Conservation (phyloP, 1,140 invertebrate genomes). For the Calliphora vicina region DNA sequence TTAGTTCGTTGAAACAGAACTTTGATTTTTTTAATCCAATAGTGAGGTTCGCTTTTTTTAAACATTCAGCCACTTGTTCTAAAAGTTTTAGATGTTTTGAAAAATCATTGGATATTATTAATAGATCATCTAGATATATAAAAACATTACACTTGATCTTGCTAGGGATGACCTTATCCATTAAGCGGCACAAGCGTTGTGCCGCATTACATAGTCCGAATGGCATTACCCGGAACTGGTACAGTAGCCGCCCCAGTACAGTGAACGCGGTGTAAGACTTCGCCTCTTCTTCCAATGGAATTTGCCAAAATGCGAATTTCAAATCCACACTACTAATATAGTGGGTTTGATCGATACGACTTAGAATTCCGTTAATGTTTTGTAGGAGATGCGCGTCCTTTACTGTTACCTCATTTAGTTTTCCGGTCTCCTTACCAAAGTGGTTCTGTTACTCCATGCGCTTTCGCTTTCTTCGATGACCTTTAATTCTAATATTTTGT, state of each 20-base stretch:
- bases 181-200: slow-evolving; percentile 39
- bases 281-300: background rate
- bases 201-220: background rate
- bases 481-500: no score
- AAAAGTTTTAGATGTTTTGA: background rate
- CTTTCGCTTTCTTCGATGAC: no score
- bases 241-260: background rate
- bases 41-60: slow-evolving; percentile 6
- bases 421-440: no score
- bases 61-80: background rate
- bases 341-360: background rate
- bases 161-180: background rate
- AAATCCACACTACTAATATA: background rate
- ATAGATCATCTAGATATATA: background rate
- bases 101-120: background rate
- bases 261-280: background rate
- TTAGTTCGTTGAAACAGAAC: background rate
- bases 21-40: background rate
- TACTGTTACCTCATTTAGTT: no score
- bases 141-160: background rate
- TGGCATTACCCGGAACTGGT: background rate
- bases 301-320: slow-evolving; percentile 19
- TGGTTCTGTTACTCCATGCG: no score
- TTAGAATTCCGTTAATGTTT: background rate
- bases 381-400: background rate